These are phyloP conservation scores for Cardiocondyla obscurior DNA, from an alignment of 1,140 invertebrate species.

Conservation along the genomic window DNA sequence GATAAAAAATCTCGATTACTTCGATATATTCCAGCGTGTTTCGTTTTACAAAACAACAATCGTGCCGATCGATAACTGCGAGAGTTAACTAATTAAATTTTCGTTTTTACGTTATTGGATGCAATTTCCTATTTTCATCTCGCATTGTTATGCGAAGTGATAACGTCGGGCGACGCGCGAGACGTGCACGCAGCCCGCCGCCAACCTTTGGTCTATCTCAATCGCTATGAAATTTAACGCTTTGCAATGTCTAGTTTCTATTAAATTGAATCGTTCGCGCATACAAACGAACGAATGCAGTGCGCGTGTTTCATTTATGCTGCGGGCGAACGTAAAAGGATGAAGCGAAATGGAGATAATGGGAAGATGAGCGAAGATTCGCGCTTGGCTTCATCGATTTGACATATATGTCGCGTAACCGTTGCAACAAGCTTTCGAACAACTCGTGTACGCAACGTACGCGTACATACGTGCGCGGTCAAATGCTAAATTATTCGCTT, in stretches of 20 bases:
- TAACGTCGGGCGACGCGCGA: too few relatives aligned
- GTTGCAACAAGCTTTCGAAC: conserved; percentile 1
- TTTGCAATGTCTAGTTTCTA: too few relatives aligned
- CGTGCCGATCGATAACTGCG: background rate
- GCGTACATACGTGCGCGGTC: background rate
- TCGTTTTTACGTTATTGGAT: background rate
- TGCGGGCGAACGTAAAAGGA: background rate
- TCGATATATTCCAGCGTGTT: background rate
- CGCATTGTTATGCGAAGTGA: too few relatives aligned
- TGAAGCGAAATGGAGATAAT: background rate
- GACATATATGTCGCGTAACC: background rate
- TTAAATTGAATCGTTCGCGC: conserved; percentile 35
- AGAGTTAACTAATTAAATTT: background rate
- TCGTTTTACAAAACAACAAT: background rate
- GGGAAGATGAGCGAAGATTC: background rate
- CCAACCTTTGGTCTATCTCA: too few relatives aligned
- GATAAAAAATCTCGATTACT: background rate
- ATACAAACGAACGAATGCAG: conserved; percentile 5
- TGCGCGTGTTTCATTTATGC: conserved; percentile 11
- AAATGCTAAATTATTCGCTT: conserved; percentile 40
- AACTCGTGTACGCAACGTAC: background rate
- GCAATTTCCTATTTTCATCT: background rate
- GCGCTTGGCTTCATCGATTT: conserved; percentile 33
- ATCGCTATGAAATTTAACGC: too few relatives aligned
- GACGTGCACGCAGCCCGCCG: too few relatives aligned